Base-by-base conservation (phyloP, 1,140 invertebrate genomes). In the Ditylenchus dipsaci region DNA sequence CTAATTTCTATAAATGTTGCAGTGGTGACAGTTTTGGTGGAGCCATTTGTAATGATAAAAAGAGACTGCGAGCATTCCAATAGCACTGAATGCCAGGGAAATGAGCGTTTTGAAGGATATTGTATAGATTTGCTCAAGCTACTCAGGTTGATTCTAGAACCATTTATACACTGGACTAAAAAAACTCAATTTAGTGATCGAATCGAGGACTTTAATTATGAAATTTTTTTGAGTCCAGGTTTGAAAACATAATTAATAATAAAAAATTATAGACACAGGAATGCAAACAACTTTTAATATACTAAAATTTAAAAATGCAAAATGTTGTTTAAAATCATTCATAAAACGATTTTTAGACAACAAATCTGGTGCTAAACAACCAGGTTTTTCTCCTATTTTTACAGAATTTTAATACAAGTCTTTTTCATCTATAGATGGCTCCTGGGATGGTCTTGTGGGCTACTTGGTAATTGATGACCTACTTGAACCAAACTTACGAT, bases 401-500 rank as follows among this genome's bases (percentile, higher is more conserved):
- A n/a, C n/a, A n/a, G n/a, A n/a, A n/a, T n/a, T n/a, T n/a, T n/a
- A n/a, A n/a, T n/a, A n/a, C n/a, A n/a, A n/a, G n/a, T n/a, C n/a
- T n/a, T n/a, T n/a, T n/a, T n/a, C n/a, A n/a, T n/a, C n/a, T n/a
- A n/a, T 38, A 38, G 82, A 84, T 66, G 83, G 82, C 43, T 74
- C 75, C 33, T 84, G 83, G 83, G 83, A 83, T 63, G 83, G 83
- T 26, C 70, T 84, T 72, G 75, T 84, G 62, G 82, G 83, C 26
- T 78, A 84, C 60, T 73, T 84, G 33, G 33, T 38, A 38, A 38
- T 38, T 38, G 3, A 38, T 3, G 3, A 3, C 3, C 33, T 38
- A 38, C 3, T 38, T 38, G n/a, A 38, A 38, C 11, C 3, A 38
- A 5, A 38, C 11, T 38, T 38, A 11, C 33, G 3, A 11, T 38